Evolutionary conservation across 2,888 invertebrate genomes (phyloP), one percentile per base, ranked within the genome.

Genomic region (Drosophila anomalata): DNA sequence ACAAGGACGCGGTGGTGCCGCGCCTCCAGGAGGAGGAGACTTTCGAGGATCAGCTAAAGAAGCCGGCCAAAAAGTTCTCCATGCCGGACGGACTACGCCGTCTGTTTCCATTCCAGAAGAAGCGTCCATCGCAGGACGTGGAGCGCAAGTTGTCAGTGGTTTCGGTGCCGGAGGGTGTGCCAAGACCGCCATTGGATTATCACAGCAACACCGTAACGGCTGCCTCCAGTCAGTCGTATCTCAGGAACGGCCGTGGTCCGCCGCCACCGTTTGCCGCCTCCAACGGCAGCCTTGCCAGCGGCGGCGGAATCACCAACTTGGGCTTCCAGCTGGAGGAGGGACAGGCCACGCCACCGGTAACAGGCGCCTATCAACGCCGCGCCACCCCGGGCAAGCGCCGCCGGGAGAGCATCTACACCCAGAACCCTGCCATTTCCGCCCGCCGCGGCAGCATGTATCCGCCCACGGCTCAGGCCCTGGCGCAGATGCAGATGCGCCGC

Each of bases 51-150:
- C 79, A 77, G 54, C 60, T 75, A 12, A 83, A 87, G 65, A 87
- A 84, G 59, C 22, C 47, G 1, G 76, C 76, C 36, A 90, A 91
- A 69, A 91, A 91, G 58, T 91, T 91, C 84, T 91, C 91, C 3
- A 87, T 91, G 72, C 88, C 91, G 5, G 91, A 91, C 59, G 90
- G 91, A 7, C 73, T 92, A 17, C 90, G 89, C 6, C 89, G 84
- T 53, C 70, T 92, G 9, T 90, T 90, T 60, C 90, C 90, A 1
- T 91, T 92, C 62, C 90, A 86, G 44, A 79, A 66, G 76, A 91
- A 91, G 68, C 89, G 90, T 2, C 62, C 85, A 0, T 90, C 91
- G 0, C 90, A 90, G 54, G 90, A 88, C 54, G 47, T 87, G 48
- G 82, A 87, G 26, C 89, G 91, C 9, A 91, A 91, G 53, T 75